Conservation (phyloP, 2,888 invertebrate genomes). For the Chironomus tentans region DNA sequence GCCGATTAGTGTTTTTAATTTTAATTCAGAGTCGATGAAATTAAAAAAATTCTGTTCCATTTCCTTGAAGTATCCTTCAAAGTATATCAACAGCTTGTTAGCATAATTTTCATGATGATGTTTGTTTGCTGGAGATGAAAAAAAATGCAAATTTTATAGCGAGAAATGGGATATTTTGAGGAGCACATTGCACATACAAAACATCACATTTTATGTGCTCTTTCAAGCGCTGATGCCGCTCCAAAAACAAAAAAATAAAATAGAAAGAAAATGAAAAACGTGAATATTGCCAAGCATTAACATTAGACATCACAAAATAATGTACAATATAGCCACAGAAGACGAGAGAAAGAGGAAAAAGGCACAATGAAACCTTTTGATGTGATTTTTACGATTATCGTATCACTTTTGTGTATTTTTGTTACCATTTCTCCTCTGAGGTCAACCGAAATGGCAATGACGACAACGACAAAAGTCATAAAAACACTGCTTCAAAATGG, state of each 20-base stretch:
- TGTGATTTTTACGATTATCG: constrained; percentile 10
- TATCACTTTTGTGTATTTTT: background rate
- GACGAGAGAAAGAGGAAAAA: background rate
- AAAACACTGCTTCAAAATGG: background rate
- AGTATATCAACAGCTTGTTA: background rate
- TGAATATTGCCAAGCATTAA: too few species aligned
- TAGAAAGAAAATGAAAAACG: background rate
- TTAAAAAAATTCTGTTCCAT: background rate
- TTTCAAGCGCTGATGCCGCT: background rate
- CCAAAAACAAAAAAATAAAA: background rate
- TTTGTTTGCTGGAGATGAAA: background rate
- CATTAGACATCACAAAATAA: background rate
- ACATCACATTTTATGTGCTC: background rate
- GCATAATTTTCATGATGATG: background rate
- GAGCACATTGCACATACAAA: background rate
- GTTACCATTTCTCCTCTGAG: background rate
- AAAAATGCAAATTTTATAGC: constrained; percentile 1
- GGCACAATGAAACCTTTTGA: background rate
- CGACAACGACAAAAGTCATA: background rate
- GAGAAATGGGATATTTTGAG: background rate
- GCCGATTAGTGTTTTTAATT: too few species aligned
- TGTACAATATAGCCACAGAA: background rate
- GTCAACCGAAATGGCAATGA: background rate
- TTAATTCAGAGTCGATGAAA: too few species aligned
- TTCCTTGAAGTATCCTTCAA: background rate